These are phyloP conservation scores for Pseudorasbora parva DNA, from an alignment of 2,113 vertebrate species.

Conservation along the genomic window DNA sequence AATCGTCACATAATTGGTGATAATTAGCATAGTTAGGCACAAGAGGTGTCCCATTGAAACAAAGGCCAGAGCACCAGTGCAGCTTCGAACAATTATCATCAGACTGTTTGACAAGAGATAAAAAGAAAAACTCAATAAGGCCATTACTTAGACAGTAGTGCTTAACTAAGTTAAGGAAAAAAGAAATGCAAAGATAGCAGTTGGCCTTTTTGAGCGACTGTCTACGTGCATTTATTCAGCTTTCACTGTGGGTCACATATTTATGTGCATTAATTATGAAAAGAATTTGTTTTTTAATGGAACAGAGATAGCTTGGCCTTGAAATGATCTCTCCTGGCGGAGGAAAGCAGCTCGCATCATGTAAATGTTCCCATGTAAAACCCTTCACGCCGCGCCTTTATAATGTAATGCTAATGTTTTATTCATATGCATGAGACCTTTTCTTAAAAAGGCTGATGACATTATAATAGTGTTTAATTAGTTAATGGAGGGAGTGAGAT, in stretches of 20 bases:
- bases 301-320: conserved; percentile 47
- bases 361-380: conserved; percentile 31
- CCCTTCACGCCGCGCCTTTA: conserved; percentile 23
- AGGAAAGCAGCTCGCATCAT: conserved; percentile 30
- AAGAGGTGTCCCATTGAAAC: background rate
- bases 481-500: conserved; percentile 67
- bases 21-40: background rate
- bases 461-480: conserved; percentile 66
- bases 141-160: background rate
- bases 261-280: conserved; percentile 40
- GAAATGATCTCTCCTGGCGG: conserved; percentile 6
- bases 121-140: conserved; percentile 2
- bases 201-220: background rate
- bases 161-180: background rate
- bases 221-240: conserved; percentile 19
- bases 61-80: background rate
- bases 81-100: background rate
- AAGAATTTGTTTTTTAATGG: conserved; percentile 18
- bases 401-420: conserved; percentile 57
- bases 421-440: conserved; percentile 60
- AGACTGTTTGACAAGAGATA: background rate
- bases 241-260: conserved; percentile 16
- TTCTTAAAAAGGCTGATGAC: conserved; percentile 60
- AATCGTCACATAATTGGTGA: conserved; percentile 19
- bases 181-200: background rate